Evolutionary conservation across 64 coral and sea anemone genomes (phyloP), one percentile per base, ranked within the genome.

Genomic region (Actinia tenebrosa): DNA sequence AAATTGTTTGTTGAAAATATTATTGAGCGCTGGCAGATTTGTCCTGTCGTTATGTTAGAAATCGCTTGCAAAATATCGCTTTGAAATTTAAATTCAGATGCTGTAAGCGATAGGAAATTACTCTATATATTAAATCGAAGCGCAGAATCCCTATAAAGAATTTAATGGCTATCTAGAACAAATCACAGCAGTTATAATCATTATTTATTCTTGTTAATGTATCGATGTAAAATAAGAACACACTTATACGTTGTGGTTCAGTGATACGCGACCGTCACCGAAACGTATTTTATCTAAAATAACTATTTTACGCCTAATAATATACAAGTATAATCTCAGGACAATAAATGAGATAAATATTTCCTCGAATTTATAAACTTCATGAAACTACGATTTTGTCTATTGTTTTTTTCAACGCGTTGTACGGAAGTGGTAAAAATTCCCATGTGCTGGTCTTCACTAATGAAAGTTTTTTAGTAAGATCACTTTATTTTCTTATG

Each of bases 1-100:
- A 97, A 93, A 77, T 96, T 97, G 94, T 96, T 96, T 96, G 94
- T 97, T 97, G 94, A 97, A 97, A 82, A 92, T 93, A 93, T 97
- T 90, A 97, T 97, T 91, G 77, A 89, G 79, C 79, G 50, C 55
- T 85, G n/a, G 53, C 59, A 60, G 83, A 82, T 82, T 46, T 82
- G 54, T 17, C 79, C 43, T 54, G 26, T 53, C 53, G 82, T 85
- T 22, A 85, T 85, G 46, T 85, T 61, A 54, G 60, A 85, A 85
- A 42, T 85, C 56, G 54, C 56, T 85, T 16, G 83, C 60, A 61
- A 56, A 64, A 59, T 44, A 85, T 85, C 30, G 56, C 52, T 61
- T 85, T 15, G 4, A 64, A 85, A n/a, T 58, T 85, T 85, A 85
- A 85, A 59, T 85, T 63, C 44, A 43, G 7, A 61, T 53, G 5